Base-by-base conservation (phyloP, 2,113 vertebrate species). In the Lates calcarifer region DNA sequence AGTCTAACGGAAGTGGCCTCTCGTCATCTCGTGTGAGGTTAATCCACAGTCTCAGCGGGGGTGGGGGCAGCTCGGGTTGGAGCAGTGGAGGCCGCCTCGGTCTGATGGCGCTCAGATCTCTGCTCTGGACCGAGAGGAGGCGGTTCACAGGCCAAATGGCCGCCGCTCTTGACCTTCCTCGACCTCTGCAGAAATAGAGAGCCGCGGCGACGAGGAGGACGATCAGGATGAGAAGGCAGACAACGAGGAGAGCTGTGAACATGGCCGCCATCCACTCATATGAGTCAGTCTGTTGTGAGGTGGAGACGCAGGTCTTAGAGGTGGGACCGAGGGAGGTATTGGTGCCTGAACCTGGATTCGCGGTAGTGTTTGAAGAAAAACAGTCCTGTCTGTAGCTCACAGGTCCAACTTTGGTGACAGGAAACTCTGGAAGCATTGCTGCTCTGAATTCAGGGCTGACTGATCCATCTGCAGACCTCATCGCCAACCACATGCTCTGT, bases 351-450 rank as follows among this genome's bases (percentile, higher is more conserved):
- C n/a, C n/a, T n/a, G n/a, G n/a, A n/a, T n/a, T n/a, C n/a, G n/a
- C n/a, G n/a, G n/a, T n/a, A n/a, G n/a, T n/a, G n/a, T n/a, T n/a
- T n/a, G n/a, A n/a, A n/a, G 49, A 9, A 24, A 84, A 70, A 22
- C 91, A 92, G 65, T 29, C 45, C 35, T 9, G 58, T 28, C n/a
- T 58, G 4, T 82, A 86, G 3, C 41, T 83, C 5, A 94, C 47
- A 2, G 87, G 85, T 61, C 82, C 81, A 53, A 82, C n/a, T 0
- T 31, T 55, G 17, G 69, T 65, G 0, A 89, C 83, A 26, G 85
- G 93, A 75, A 93, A 90, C 79, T 93, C 90, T 45, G 93, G 94
- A 55, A 93, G 79, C 90, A 92, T 89, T 22, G 83, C 86, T 2
- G 85, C 77, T 22, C 67, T 22, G 0, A 94, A 93, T 15, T 4